Evolutionary conservation across 2,797 vertebrate genomes (phyloP).

Genomic region (Semotilus atromaculatus): DNA sequence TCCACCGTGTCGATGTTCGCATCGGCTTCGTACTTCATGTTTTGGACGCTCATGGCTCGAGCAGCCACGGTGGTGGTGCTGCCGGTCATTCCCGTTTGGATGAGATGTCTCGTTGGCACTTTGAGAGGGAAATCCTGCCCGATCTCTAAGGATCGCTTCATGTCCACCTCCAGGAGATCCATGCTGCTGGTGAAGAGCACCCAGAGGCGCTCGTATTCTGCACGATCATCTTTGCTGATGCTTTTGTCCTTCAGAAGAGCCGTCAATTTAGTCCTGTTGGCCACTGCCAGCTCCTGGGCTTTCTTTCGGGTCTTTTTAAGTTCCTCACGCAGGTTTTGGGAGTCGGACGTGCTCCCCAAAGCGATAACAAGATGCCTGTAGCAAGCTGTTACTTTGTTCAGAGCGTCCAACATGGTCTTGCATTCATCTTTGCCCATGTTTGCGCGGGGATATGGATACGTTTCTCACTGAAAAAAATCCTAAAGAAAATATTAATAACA

Average conservation of each 20-base stretch:
- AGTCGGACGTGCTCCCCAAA: slow-evolving; percentile 93
- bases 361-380: slow-evolving; percentile 93
- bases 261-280: slow-evolving; percentile 88
- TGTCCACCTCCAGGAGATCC: slow-evolving; percentile 96
- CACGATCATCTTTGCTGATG: slow-evolving; percentile 86
- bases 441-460: not conserved
- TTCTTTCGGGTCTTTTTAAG: slow-evolving; percentile 92
- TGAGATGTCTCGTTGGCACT: slow-evolving; percentile 88
- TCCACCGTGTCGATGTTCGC: slow-evolving; percentile 88
- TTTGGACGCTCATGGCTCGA: slow-evolving; percentile 91
- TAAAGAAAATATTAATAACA: slow-evolving; percentile 32
- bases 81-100: slow-evolving; percentile 94
- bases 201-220: slow-evolving; percentile 96
- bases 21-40: slow-evolving; percentile 91
- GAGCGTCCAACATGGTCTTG: slow-evolving; percentile 92
- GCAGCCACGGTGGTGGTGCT: slow-evolving; percentile 87
- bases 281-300: slow-evolving; percentile 91
- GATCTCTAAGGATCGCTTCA: slow-evolving; percentile 91
- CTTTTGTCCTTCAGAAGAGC: slow-evolving; percentile 86
- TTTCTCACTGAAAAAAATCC: not conserved
- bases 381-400: slow-evolving; percentile 94
- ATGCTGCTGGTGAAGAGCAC: slow-evolving; percentile 95
- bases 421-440: slow-evolving; percentile 93
- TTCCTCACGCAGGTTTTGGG: slow-evolving; percentile 93
- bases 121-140: slow-evolving; percentile 92